These are phyloP conservation scores for Podilymbus podiceps DNA, from an alignment of 2,113 vertebrate genomes.

Conservation along the genomic window DNA sequence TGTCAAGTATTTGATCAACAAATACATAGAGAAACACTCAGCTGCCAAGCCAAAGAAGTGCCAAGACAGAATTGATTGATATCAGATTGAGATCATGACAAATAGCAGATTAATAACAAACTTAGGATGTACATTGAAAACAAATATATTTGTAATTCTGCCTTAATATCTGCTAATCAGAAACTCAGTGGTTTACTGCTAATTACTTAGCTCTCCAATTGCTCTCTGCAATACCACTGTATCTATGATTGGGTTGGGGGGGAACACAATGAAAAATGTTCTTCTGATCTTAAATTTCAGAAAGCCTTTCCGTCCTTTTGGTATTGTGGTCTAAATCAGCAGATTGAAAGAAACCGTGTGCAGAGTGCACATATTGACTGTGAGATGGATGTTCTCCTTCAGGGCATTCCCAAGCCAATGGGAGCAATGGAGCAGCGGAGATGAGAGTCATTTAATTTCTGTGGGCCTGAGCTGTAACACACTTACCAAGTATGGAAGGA, in stretches of 20 bases:
- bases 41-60: background rate
- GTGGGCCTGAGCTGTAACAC: background rate
- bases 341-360: background rate
- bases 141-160: background rate
- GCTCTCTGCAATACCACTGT: background rate
- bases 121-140: background rate
- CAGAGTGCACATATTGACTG: background rate
- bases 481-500: background rate
- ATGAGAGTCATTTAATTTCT: accelerated
- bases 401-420: background rate
- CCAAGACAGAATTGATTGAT: background rate
- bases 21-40: background rate
- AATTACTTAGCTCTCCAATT: background rate
- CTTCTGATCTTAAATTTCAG: background rate
- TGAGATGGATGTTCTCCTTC: background rate
- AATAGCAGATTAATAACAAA: background rate
- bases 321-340: background rate
- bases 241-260: background rate
- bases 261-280: background rate
- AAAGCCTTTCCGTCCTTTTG: background rate
- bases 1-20: background rate
- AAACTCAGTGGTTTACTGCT: background rate
- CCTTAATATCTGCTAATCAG: background rate
- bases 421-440: background rate
- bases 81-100: background rate